Conservation (phyloP, 2,888 invertebrate genomes). For the Scrobipalpa atriplicella region DNA sequence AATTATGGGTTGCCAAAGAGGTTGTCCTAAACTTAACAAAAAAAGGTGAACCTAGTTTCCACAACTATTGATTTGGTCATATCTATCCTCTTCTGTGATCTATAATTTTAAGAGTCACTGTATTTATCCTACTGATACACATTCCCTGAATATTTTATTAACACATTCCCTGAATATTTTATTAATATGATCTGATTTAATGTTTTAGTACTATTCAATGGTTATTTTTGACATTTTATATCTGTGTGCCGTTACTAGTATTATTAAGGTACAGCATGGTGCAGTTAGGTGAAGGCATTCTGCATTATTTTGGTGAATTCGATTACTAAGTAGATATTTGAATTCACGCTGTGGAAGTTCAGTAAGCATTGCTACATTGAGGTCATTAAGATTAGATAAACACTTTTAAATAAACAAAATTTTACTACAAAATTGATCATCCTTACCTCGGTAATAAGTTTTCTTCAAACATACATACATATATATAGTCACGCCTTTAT, state of each 20-base stretch:
- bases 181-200: neutral
- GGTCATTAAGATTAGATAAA: too few species aligned
- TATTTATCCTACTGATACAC: slow-evolving; percentile 1
- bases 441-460: too few species aligned
- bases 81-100: neutral
- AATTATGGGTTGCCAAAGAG: neutral
- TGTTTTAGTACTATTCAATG: neutral
- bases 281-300: neutral
- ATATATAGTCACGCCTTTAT: too few species aligned
- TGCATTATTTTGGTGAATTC: slow-evolving; percentile 12
- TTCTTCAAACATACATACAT: too few species aligned
- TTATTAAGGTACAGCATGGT: neutral
- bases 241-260: slow-evolving; percentile 9
- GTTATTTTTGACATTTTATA: slow-evolving; percentile 1
- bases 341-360: neutral
- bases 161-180: neutral
- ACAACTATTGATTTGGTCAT: neutral
- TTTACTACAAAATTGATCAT: too few species aligned
- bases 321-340: neutral
- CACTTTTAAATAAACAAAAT: too few species aligned
- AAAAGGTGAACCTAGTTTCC: neutral
- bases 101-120: neutral
- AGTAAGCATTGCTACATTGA: neutral
- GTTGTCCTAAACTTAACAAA: too few species aligned
- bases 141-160: neutral